Evolutionary conservation across 2,888 invertebrate species (phyloP).

Genomic region (Isotomurus palustris): DNA sequence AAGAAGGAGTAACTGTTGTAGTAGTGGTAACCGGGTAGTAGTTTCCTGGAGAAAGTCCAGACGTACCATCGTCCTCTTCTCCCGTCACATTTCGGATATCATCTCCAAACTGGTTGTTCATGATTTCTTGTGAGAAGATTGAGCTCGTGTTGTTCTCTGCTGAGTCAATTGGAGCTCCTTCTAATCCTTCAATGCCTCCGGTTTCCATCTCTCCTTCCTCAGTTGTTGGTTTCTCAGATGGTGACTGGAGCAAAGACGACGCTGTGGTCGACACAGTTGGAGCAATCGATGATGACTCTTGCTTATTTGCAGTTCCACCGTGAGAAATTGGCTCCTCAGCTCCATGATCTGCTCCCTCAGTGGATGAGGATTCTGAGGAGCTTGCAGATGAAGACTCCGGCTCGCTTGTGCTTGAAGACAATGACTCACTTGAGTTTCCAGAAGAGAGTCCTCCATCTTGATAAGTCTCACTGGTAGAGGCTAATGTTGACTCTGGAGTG

Average conservation of each 20-base stretch:
- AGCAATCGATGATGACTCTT: too few species aligned
- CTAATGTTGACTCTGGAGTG: constrained; percentile 22
- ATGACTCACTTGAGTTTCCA: background rate
- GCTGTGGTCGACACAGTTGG: background rate
- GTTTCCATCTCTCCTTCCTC: background rate
- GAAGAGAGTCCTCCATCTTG: background rate
- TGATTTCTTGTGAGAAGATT: too few species aligned
- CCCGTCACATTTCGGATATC: constrained; percentile 32
- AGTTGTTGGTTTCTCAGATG: background rate
- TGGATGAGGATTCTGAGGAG: constrained; percentile 1
- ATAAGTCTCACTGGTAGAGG: background rate
- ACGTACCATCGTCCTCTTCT: background rate
- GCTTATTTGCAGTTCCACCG: constrained; percentile 7
- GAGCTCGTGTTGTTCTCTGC: too few species aligned
- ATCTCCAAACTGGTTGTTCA: constrained; percentile 34
- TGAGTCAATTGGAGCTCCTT: too few species aligned
- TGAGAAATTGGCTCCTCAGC: constrained; percentile 9
- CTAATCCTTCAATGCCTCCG: too few species aligned
- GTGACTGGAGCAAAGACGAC: background rate
- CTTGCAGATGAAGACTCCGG: background rate
- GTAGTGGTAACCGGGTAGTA: constrained; percentile 43
- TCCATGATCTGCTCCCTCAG: constrained; percentile 11
- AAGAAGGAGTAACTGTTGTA: constrained; percentile 41
- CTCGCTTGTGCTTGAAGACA: background rate
- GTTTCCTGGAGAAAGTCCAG: constrained; percentile 26